phyloP scores from a whole-genome alignment of 2,797 vertebrate genomes.

The Pitangus sulphuratus region DNA sequence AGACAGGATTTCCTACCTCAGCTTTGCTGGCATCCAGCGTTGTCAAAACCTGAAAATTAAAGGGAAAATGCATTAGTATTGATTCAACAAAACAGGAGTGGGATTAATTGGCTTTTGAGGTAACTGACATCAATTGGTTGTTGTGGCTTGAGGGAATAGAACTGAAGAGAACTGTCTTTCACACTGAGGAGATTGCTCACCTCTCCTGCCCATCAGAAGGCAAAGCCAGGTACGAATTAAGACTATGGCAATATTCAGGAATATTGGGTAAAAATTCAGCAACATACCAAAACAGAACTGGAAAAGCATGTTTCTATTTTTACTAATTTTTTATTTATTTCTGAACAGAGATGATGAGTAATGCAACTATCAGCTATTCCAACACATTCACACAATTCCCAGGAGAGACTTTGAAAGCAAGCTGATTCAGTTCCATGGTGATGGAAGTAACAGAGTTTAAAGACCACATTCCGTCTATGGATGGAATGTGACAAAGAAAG shows the following conservation, averaged over 20 bases:
- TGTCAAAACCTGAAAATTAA: constrained; percentile 71
- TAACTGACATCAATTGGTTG: constrained; percentile 62
- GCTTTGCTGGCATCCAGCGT: constrained; percentile 19
- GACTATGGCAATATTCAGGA: neutral
- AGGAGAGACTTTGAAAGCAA: fast-evolving
- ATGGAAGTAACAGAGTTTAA: neutral
- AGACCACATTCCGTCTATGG: fast-evolving
- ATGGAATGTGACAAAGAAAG: neutral
- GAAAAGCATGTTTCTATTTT: neutral
- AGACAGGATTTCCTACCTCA: constrained; percentile 72
- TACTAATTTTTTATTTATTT: neutral
- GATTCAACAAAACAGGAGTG: constrained; percentile 58
- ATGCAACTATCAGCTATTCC: neutral
- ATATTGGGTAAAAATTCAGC: neutral
- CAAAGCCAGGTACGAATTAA: neutral
- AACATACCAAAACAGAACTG: neutral
- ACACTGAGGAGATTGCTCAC: neutral
- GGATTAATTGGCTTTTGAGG: constrained; percentile 74
- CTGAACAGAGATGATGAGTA: neutral
- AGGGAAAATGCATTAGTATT: constrained; percentile 70
- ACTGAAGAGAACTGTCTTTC: neutral
- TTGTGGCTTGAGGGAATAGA: constrained; percentile 29
- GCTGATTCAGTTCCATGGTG: neutral
- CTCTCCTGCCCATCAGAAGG: neutral
- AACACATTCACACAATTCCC: neutral